phyloP scores from a whole-genome alignment of 2,113 vertebrate genomes.

The Turnix velox region DNA sequence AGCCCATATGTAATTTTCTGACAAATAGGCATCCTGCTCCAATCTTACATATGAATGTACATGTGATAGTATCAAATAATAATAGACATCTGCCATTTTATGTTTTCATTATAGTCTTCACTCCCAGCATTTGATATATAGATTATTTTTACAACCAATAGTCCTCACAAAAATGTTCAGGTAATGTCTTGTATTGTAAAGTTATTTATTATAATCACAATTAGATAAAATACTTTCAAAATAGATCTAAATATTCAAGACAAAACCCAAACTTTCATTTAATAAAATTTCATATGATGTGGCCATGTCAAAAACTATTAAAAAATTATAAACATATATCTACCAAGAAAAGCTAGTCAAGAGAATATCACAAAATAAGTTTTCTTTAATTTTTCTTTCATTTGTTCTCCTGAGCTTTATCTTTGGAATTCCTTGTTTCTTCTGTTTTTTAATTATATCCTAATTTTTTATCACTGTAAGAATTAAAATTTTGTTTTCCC shows the following conservation, averaged over 20 bases:
- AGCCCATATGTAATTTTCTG: neutral
- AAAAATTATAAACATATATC: neutral
- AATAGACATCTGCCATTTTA: neutral
- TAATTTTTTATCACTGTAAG: neutral
- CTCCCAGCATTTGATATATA: neutral
- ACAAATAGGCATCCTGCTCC: neutral
- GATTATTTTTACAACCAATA: neutral
- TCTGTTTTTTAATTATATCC: neutral
- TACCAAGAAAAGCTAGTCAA: neutral
- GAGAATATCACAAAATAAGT: neutral
- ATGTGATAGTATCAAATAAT: neutral
- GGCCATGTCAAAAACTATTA: neutral
- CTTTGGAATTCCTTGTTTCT: neutral
- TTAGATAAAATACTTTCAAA: neutral
- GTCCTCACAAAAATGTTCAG: neutral
- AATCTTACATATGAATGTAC: neutral
- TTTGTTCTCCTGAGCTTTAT: neutral
- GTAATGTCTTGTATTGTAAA: neutral
- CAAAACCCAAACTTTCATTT: neutral
- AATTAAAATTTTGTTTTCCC: neutral
- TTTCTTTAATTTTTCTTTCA: too few relatives aligned
- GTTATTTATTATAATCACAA: neutral
- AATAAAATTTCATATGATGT: neutral
- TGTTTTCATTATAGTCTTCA: neutral
- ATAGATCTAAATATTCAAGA: neutral